These are phyloP conservation scores for Caenorhabditis remanei DNA, from an alignment of 1,140 invertebrate species.

Conservation along the genomic window DNA sequence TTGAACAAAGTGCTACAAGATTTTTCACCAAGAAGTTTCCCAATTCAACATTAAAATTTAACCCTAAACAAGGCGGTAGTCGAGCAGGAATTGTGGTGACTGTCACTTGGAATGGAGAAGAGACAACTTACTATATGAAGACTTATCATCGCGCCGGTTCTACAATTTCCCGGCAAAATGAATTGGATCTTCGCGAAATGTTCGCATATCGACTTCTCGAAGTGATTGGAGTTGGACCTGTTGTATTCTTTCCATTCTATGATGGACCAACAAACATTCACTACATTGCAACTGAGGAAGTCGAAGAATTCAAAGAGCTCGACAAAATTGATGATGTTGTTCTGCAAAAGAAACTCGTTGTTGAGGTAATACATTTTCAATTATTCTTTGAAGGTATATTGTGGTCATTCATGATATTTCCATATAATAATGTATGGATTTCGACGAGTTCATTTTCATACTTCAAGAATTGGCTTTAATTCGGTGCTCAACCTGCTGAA, in stretches of 20 bases:
- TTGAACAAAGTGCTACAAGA: not conserved
- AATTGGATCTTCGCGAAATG: conserved; percentile 59
- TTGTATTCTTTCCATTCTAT: conserved; percentile 59
- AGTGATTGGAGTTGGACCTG: conserved; percentile 51
- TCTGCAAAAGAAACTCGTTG: conserved; percentile 55
- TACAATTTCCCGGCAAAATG: conserved; percentile 53
- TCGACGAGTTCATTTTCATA: too few relatives aligned
- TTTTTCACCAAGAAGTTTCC: conserved; percentile 8
- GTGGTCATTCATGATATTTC: too few relatives aligned
- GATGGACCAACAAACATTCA: conserved; percentile 53
- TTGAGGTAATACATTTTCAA: conserved; percentile 58
- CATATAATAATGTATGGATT: too few relatives aligned
- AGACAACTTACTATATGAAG: conserved; percentile 23
- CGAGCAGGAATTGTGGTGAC: conserved; percentile 17
- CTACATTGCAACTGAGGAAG: conserved; percentile 26
- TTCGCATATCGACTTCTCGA: conserved; percentile 57
- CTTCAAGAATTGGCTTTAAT: too few relatives aligned
- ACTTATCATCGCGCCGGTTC: conserved; percentile 59
- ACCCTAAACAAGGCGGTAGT: not conserved
- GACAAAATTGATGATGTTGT: conserved; percentile 40
- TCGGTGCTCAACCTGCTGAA: too few relatives aligned
- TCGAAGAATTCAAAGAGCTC: conserved; percentile 41
- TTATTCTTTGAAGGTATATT: too few relatives aligned
- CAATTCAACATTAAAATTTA: not conserved
- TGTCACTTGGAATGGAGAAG: not conserved